phyloP scores from a whole-genome alignment of 1,140 invertebrate genomes.

The Pseudoatta argentina region DNA sequence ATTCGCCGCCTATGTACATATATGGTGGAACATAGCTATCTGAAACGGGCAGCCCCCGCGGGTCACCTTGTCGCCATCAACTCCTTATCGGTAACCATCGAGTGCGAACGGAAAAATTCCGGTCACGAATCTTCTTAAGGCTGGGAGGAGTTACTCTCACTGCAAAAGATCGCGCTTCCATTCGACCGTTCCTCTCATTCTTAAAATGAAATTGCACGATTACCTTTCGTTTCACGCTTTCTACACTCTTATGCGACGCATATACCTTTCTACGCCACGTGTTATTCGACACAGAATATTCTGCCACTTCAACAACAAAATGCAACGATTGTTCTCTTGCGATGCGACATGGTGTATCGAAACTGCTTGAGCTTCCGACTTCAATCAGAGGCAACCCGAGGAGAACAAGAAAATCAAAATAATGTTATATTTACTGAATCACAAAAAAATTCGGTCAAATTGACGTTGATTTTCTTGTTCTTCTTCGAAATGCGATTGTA shows the following conservation, averaged over 20 bases:
- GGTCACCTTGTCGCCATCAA: conserved; percentile 52
- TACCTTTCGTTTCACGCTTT: conserved; percentile 72
- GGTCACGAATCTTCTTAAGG: conserved; percentile 68
- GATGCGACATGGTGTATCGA: conserved; percentile 1
- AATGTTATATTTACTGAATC: no score
- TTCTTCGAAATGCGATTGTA: no score
- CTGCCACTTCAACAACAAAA: conserved; percentile 23
- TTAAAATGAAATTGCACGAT: conserved; percentile 73
- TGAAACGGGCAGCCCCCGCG: conserved; percentile 15
- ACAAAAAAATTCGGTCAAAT: no score
- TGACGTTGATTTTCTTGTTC: no score
- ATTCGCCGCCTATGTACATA: conserved; percentile 1
- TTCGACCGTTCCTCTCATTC: conserved; percentile 61
- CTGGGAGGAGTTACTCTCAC: conserved; percentile 56
- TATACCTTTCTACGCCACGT: neutral
- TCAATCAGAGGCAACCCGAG: no score
- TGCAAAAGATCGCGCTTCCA: conserved; percentile 61
- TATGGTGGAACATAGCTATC: conserved; percentile 22
- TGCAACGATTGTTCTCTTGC: neutral
- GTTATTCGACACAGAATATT: conserved; percentile 55
- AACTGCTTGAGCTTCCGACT: neutral
- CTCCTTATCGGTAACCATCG: conserved; percentile 26
- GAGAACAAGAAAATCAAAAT: no score
- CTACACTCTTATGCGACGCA: neutral
- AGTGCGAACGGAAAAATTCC: conserved; percentile 55